Base-by-base conservation (phyloP, 2,113 vertebrate species). In the Nestor notabilis region DNA sequence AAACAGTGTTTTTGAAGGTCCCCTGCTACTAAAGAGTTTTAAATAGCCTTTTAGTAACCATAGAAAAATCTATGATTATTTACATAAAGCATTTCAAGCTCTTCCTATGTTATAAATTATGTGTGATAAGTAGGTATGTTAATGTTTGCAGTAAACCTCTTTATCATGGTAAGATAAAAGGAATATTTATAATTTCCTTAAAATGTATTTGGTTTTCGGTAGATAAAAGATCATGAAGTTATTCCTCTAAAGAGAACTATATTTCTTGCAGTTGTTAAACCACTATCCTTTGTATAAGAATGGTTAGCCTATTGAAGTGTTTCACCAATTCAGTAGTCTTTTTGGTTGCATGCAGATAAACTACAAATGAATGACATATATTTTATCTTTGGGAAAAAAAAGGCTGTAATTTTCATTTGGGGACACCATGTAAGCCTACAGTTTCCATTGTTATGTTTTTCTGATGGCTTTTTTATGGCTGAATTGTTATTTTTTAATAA, bases 21-120 rank as follows among this genome's bases (percentile, higher is more conserved):
- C 35, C 35, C 78, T 94, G 84, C 72, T 95, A 94, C 88, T 96
- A 74, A 92, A 86, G 69, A 72, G 52, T 97, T 93, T 98, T 97
- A 97, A 98, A 96, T 70, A 97, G 69, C 84, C 94, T 97, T 98
- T 98, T 95, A 97, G 95, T 89, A 94, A 97, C 90, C 72, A 93
- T 88, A 53, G 39, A 61, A 95, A 97, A 97, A 97, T 80, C 93
- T 95, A 29, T 80, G 82, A 78, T 91, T 98, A 93, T 98, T 98
- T 98, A 98, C 86, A 97, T 92, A 83, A 97, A 97, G 58, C 79
- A 76, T 97, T 98, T 98, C 97, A 98, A 88, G 96, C 92, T 96
- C 94, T 96, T 97, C 49, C 84, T 93, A 43, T 95, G 80, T 94
- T 97, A 84, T 95, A 97, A 97, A 97, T 97, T 97, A 94, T 96